These are phyloP conservation scores for Xanthostigma xanthostigma DNA, from an alignment of 2,888 invertebrate genomes.

Conservation along the genomic window DNA sequence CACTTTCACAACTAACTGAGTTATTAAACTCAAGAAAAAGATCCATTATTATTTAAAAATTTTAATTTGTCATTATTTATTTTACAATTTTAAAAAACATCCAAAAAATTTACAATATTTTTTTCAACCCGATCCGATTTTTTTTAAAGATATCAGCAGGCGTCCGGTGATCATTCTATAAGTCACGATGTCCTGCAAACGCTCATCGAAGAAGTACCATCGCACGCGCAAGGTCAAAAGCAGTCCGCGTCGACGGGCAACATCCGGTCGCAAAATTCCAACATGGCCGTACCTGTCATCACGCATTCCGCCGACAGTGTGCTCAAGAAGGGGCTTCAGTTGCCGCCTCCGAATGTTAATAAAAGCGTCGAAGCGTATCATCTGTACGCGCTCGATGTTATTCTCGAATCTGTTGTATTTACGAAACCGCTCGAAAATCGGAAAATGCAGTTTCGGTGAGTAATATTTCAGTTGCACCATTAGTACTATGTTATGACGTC, in stretches of 20 bases:
- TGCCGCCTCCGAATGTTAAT: neutral
- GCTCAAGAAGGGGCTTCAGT: neutral
- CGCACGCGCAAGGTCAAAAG: neutral
- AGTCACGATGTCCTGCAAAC: neutral
- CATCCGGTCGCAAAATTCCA: neutral
- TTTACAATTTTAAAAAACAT: too few species aligned
- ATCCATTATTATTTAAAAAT: too few species aligned
- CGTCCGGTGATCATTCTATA: neutral
- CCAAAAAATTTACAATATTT: neutral
- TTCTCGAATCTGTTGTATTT: conserved; percentile 19
- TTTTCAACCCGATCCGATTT: neutral
- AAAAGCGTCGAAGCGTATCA: conserved; percentile 19
- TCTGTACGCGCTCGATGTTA: conserved; percentile 21
- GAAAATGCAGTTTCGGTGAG: conserved; percentile 3
- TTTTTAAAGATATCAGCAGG: neutral
- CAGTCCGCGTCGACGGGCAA: conserved; percentile 1
- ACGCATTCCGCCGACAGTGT: neutral
- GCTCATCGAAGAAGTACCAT: neutral
- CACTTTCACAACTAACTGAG: too few species aligned
- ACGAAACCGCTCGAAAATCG: conserved; percentile 1
- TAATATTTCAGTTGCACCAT: neutral
- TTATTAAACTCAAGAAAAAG: too few species aligned
- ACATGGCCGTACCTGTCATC: neutral
- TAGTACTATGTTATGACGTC: too few species aligned
- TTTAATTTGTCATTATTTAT: too few species aligned